These are phyloP conservation scores for Sinotaia quadrata DNA, from an alignment of 2,888 invertebrate species.

Conservation along the genomic window DNA sequence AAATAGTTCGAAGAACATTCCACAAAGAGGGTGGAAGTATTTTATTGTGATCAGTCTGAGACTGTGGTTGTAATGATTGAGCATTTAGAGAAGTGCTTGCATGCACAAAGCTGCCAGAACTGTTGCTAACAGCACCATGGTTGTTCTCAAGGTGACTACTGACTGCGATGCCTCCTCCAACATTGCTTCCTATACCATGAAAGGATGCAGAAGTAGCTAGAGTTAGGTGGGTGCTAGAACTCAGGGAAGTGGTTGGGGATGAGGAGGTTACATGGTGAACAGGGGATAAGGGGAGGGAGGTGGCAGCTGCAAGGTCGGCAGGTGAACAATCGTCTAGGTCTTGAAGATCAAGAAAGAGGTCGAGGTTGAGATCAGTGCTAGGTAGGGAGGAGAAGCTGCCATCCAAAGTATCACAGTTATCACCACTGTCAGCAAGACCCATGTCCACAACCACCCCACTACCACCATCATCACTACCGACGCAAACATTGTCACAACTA, in stretches of 20 bases:
- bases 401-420: conserved; percentile 48
- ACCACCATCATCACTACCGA: conserved; percentile 3
- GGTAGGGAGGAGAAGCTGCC: conserved; percentile 50
- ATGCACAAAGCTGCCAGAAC: conserved; percentile 23
- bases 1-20: not conserved
- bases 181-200: too few species aligned
- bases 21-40: not conserved
- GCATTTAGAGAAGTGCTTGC: conserved; percentile 3
- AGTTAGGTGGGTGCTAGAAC: conserved; percentile 16
- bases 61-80: not conserved
- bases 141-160: not conserved
- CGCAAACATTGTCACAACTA: conserved; percentile 16
- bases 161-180: too few species aligned
- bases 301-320: conserved; percentile 38
- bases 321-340: conserved; percentile 57
- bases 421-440: conserved; percentile 21
- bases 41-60: not conserved
- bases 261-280: conserved; percentile 7
- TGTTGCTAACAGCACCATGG: not conserved
- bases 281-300: conserved; percentile 21
- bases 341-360: conserved; percentile 64
- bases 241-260: conserved; percentile 1
- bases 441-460: conserved; percentile 3
- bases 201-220: conserved; percentile 10
- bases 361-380: conserved; percentile 63